Conservation (phyloP, 2,797 vertebrate genomes). For the Perodicticus potto region DNA sequence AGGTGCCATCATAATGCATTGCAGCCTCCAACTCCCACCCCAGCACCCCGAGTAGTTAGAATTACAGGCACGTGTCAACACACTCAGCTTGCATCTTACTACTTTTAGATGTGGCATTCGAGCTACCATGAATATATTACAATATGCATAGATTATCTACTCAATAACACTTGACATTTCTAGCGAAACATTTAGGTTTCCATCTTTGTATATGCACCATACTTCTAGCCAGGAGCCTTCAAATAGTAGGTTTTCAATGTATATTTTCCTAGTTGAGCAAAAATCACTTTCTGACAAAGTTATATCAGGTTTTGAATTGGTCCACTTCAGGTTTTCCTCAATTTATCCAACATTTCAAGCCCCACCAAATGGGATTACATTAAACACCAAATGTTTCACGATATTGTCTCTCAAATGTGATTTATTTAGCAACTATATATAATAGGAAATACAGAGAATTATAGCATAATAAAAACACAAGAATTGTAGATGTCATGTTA, state of each 20-base stretch:
- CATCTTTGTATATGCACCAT: background rate
- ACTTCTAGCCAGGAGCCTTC: background rate
- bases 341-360: constrained; percentile 14
- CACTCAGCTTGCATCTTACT: background rate
- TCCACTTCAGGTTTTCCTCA: background rate
- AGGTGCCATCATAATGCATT: background rate
- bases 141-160: background rate
- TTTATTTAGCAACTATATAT: constrained; percentile 88
- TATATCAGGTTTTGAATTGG: background rate
- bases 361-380: constrained; percentile 33
- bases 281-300: constrained; percentile 31
- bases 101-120: background rate
- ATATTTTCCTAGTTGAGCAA: background rate
- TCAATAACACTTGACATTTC: background rate
- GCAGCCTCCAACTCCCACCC: background rate
- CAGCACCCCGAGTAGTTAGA: background rate
- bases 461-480: constrained; percentile 85
- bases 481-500: constrained; percentile 76
- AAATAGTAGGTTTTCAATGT: background rate
- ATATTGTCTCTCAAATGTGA: constrained; percentile 85
- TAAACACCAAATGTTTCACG: constrained; percentile 73
- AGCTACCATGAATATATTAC: background rate
- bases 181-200: background rate
- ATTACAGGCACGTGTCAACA: background rate
- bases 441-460: constrained; percentile 86